A percentile compares a stretch with the other conserved stretches of the same genome.
Conservation (phyloP, 2,888 invertebrate genomes). For the Himalopsyche kuldschensis region DNA sequence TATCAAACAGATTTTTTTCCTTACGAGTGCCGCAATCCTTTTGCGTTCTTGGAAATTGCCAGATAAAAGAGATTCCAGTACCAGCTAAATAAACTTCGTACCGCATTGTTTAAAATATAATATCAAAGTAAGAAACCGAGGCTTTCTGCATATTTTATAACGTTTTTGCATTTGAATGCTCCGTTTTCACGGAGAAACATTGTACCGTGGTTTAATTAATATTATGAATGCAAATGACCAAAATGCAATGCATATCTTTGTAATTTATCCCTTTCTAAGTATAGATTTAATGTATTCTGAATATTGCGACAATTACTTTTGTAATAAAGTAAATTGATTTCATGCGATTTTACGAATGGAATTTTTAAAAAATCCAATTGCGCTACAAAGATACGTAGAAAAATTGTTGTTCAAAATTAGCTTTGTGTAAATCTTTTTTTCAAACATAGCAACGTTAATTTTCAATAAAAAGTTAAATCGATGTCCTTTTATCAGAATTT, state of each 20-base stretch:
- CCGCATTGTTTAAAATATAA: conserved; percentile 17
- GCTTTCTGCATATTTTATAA: conserved; percentile 27
- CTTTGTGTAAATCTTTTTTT: too few species aligned
- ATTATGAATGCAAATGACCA: conserved; percentile 29
- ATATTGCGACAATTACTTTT: not conserved
- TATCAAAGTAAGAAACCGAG: conserved; percentile 20
- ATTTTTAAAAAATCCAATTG: too few species aligned
- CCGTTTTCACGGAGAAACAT: not conserved
- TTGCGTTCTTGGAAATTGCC: not conserved
- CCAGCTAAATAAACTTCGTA: not conserved
- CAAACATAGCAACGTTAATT: too few species aligned
- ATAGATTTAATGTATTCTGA: not conserved
- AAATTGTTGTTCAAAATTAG: too few species aligned
- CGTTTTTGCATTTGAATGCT: not conserved
- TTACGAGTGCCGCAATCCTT: not conserved
- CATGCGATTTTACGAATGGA: too few species aligned
- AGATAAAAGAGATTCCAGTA: not conserved
- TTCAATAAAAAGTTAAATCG: too few species aligned
- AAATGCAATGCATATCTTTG: conserved; percentile 1
- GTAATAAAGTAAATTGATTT: too few species aligned
- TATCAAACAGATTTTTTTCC: not conserved
- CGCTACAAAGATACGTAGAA: too few species aligned
- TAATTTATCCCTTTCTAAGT: not conserved
- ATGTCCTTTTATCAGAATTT: too few species aligned
- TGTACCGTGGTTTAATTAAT: conserved; percentile 22